Evolutionary conservation across 2,888 invertebrate genomes (phyloP), one percentile per base, ranked within the genome.

Genomic region (Ethmia dodecea): DNA sequence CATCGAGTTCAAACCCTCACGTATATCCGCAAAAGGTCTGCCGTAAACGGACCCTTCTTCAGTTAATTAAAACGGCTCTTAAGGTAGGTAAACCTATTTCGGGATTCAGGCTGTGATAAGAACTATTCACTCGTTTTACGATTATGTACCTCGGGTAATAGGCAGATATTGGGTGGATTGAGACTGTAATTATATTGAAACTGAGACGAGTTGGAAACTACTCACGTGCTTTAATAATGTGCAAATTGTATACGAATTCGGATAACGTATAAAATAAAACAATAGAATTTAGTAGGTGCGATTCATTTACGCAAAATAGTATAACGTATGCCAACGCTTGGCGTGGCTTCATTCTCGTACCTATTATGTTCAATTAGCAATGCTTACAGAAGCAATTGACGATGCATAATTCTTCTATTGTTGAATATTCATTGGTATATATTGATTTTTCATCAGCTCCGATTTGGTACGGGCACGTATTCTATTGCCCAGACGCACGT

Each of bases 41-140:
- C 54, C 48, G 47, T 59, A 56, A 55, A 57, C 48, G 43, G 58
- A 56, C 57, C 59, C 60, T 63, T 60, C 56, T 65, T 55, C 64
- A 59, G 57, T 60, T 69, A 67, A 69, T 69, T 67, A 66, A 66
- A 69, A 64, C 57, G 58, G 56, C 60, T 61, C 62, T 64, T 56
- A 57, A 64, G 62, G 61, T 65, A 59, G n/a, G n/a, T n/a, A 68
- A 66, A 59, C 62, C 54, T 60, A 61, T 64, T 54, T 53, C 53
- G 45, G 55, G 46, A 32, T 48, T 49, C 38, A 41, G 50, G 32
- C 40, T 34, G 50, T 47, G 48, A 53, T 58, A 56, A 49, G 49
- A 50, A 50, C 48, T 51, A 51, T 56, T 54, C 48, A 45, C 45
- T 49, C 42, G 46, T 50, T 57, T 57, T 54, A 55, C 51, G 53